Base-by-base conservation (phyloP, 2,113 vertebrate species). In the Tetrax tetrax region DNA sequence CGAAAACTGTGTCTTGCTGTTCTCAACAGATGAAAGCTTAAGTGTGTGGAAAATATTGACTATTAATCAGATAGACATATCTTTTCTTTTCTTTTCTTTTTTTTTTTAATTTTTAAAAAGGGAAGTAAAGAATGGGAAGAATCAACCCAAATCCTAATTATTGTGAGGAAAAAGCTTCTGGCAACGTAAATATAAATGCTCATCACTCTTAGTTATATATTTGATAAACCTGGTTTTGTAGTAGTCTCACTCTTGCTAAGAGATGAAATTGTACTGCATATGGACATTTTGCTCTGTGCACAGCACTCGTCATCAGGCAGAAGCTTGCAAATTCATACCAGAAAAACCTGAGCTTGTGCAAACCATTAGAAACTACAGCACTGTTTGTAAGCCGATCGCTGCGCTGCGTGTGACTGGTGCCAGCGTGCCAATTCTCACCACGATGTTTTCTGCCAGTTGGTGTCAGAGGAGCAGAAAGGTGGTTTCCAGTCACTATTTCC, bases 141-240 rank as follows among this genome's bases (percentile, higher is more conserved):
- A 79, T 74, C 78, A 91, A 92, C 74, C 90, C 48, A 59, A 16
- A 27, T 47, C 27, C 19, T 91, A 71, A 86, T 94, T 79, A 57
- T 31, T 72, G 43, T 83, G 48, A 91, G 72, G 56, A 7, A 59
- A 69, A 22, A 12, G 23, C 16, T 81, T 41, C 63, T 96, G 71
- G 61, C 92, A 96, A 94, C 50, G 31, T 28, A 93, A 88, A 93
- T 43, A 93, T 5, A 89, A 91, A 76, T 20, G n/a, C 11, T 94
- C 35, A 61, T 78, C 23, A 33, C 25, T 75, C 14, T 87, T 77
- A 78, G n/a, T 87, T 57, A 70, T 24, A 7, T 41, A 61, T 85
- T 83, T 91, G 53, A 66, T 82, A 51, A 68, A 90, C 69, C 24
- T 60, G 51, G 6, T 63, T 89, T 68, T 92, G 31, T 51, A 64